phyloP scores from a whole-genome alignment of 2,888 invertebrate species.

The Tromatobia lineatoria region DNA sequence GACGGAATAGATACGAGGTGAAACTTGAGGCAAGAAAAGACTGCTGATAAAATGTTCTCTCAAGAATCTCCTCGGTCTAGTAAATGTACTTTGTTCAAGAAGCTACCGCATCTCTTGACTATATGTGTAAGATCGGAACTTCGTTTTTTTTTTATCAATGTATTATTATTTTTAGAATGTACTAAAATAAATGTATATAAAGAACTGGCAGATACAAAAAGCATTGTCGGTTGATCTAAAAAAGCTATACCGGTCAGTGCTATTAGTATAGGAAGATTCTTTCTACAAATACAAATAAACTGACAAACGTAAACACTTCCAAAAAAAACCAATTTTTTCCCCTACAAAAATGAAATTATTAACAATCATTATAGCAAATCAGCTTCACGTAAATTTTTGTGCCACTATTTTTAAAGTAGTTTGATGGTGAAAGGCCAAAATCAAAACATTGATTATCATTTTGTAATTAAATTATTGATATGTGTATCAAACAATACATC shows the following conservation, averaged over 20 bases:
- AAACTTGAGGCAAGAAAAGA: not conserved
- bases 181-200: conserved; percentile 39
- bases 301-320: not conserved
- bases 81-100: not conserved
- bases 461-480: too few species aligned
- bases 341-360: not conserved
- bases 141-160: conserved; percentile 18
- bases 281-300: not conserved
- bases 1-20: not conserved
- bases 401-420: too few species aligned
- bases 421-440: too few species aligned
- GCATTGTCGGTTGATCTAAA: conserved; percentile 1
- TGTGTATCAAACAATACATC: too few species aligned
- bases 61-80: not conserved
- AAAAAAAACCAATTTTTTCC: not conserved
- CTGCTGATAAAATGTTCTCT: not conserved
- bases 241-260: not conserved
- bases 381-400: too few species aligned
- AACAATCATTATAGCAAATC: too few species aligned
- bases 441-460: too few species aligned
- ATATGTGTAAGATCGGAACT: not conserved
- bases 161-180: conserved; percentile 3
- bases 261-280: not conserved
- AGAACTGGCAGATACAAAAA: not conserved
- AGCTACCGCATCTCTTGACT: not conserved